Conservation (phyloP, 92 coral and sea anemone genomes). For the Metridium senile region DNA sequence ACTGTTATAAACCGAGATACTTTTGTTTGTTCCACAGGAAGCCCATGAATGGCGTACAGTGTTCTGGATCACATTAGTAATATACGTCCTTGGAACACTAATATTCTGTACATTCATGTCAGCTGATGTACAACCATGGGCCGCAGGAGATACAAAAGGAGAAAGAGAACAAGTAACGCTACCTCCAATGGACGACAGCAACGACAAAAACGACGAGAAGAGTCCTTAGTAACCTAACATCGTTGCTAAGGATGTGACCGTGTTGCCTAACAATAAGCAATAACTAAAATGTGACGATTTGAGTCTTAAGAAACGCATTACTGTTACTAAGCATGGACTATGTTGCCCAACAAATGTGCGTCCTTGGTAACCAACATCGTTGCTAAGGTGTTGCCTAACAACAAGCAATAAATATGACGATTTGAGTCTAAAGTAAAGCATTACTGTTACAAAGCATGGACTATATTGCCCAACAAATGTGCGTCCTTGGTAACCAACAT, state of each 20-base stretch:
- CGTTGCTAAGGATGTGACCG: neutral
- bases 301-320: no score
- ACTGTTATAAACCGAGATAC: no score
- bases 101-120: slow-evolving; percentile 76
- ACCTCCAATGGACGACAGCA: neutral
- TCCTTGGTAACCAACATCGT: no score
- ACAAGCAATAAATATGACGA: no score
- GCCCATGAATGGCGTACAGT: slow-evolving; percentile 88
- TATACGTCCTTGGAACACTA: slow-evolving; percentile 63
- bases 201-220: neutral
- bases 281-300: no score
- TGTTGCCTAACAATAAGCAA: neutral
- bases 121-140: slow-evolving; percentile 90
- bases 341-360: no score
- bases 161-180: slow-evolving; percentile 34
- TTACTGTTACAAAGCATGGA: no score
- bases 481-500: no score
- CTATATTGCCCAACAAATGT: no score
- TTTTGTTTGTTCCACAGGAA: slow-evolving; percentile 47
- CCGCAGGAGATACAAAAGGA: slow-evolving; percentile 37
- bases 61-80: slow-evolving; percentile 75
- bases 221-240: neutral
- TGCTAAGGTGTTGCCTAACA: no score
- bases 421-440: no score
- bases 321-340: no score